Evolutionary conservation across 2,888 invertebrate species (phyloP), one percentile per base, ranked within the genome.

Genomic region (Atethmia centrago): DNA sequence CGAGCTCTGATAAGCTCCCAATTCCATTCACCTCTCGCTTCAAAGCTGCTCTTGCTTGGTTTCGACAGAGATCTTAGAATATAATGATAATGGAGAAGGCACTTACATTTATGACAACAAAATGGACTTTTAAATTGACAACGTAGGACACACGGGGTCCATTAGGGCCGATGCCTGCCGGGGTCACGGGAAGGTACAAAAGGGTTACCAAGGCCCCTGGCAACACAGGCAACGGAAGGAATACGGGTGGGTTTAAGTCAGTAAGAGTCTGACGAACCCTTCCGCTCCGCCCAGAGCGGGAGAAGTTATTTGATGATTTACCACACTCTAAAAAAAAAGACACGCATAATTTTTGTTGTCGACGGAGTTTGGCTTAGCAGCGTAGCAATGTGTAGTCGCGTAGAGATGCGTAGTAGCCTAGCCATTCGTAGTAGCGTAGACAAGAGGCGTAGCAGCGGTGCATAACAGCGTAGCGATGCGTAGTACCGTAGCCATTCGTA

Each of bases 1-100:
- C 77, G 76, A 80, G 84, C 81, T 83, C 70, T 66, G 82, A 69
- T 78, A 84, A 87, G 82, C 87, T 84, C 77, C 71, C 84, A 85
- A 86, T 87, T 84, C 85, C 79, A 86, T 86, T 86, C 85, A 68
- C 74, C 66, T 31, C 75, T 78, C 70, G 75, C 78, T 74, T 81
- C 75, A 80, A 82, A 87, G 85, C 85, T 83, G 75, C 77, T 80
- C 77, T 80, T 73, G 83, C 83, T 78, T 61, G 83, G 81, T 74
- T 87, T 80, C 71, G 12, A 49, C 49, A 1, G 0, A 14, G 21
- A 70, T n/a, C 5, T 47, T 0, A 14, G 59, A 83, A 71, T 19
- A 79, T 59, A 28, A 0, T 8, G 0, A 10, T 49, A 12, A 64
- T 79, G 69, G 83, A 82, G 68, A 42, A 56, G 80, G 70, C 47